A percentile compares a stretch with the other conserved stretches of the same genome.
Evolutionary conservation across 2,888 invertebrate genomes (phyloP).

Genomic region (Morinoia aosen): DNA sequence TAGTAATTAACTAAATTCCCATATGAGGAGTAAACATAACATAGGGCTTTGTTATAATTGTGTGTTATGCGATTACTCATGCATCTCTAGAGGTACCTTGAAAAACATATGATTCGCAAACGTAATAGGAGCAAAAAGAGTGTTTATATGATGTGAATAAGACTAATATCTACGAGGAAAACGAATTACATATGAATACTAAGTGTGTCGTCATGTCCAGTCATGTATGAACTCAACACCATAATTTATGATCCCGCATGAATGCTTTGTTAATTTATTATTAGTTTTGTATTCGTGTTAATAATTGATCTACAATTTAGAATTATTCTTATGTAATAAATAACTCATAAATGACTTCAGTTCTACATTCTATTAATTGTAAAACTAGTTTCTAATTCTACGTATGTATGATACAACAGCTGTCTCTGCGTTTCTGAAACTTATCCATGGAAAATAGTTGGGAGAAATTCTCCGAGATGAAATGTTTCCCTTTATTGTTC

Average conservation of each 20-base stretch:
- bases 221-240: no score
- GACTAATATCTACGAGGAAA: not conserved
- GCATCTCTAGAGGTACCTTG: not conserved
- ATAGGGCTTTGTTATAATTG: not conserved
- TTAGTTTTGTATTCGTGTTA: no score
- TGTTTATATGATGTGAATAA: not conserved
- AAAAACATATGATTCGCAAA: not conserved
- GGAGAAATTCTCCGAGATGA: no score
- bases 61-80: not conserved
- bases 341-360: no score
- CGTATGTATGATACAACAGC: not conserved
- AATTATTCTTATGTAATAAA: no score
- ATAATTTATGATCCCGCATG: no score
- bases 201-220: not conserved
- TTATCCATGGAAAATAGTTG: no score
- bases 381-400: no score
- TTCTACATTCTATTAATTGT: not conserved
- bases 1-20: not conserved
- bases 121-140: not conserved
- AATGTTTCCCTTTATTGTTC: not conserved
- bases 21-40: not conserved
- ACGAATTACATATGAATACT: no score
- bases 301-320: no score
- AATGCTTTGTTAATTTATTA: no score
- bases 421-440: no score